These are phyloP conservation scores for Tautogolabrus adspersus DNA, from an alignment of 2,113 vertebrate species.

Conservation along the genomic window DNA sequence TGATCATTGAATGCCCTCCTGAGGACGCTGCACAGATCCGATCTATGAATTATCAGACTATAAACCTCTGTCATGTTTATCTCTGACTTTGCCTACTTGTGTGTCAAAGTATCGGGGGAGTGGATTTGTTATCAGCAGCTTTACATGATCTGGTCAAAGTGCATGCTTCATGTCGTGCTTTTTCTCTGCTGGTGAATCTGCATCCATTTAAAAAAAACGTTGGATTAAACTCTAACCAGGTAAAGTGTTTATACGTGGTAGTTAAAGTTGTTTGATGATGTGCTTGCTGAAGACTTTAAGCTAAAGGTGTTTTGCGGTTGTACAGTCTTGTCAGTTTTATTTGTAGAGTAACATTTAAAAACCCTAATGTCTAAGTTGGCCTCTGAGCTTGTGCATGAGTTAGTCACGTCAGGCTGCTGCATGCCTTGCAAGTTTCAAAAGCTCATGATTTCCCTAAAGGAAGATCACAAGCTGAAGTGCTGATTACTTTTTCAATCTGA, in stretches of 20 bases:
- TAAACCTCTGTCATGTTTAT: slow-evolving; percentile 43
- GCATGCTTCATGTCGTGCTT: slow-evolving; percentile 38
- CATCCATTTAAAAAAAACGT: slow-evolving; percentile 34
- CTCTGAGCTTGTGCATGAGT: slow-evolving; percentile 26
- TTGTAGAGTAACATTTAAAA: slow-evolving; percentile 27
- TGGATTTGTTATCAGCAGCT: slow-evolving; percentile 79
- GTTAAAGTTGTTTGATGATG: neutral
- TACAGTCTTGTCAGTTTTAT: neutral
- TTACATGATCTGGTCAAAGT: slow-evolving; percentile 78
- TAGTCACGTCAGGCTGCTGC: slow-evolving; percentile 42
- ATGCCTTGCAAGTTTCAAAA: slow-evolving; percentile 13
- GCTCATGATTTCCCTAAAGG: slow-evolving; percentile 23
- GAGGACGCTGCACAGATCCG: neutral
- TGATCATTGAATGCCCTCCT: neutral
- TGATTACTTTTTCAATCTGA: slow-evolving; percentile 32
- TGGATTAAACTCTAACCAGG: slow-evolving; percentile 56
- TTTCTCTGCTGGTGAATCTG: slow-evolving; percentile 18
- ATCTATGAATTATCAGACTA: neutral
- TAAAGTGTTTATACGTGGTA: slow-evolving; percentile 35
- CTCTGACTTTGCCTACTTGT: slow-evolving; percentile 42
- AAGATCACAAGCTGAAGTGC: slow-evolving; percentile 20
- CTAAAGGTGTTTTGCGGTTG: neutral
- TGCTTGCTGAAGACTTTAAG: neutral
- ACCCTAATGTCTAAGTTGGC: neutral
- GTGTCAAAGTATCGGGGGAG: slow-evolving; percentile 69